Evolutionary conservation across 1,140 invertebrate genomes (phyloP).

Genomic region (Tetramorium alpestre): DNA sequence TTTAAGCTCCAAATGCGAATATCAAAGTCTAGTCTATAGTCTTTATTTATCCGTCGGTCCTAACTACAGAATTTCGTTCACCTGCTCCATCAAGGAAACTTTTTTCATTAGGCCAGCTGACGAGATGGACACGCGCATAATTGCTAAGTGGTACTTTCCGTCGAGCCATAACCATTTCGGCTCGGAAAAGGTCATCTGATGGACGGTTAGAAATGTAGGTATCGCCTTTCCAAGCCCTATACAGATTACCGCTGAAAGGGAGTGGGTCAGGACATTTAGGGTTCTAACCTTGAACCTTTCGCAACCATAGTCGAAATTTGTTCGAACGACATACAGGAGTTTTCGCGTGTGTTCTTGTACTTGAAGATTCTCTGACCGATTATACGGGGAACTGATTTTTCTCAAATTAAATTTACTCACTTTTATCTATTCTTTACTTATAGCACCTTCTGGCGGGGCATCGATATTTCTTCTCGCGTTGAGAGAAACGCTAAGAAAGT

Average conservation of each 20-base stretch:
- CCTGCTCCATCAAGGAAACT: slow-evolving; percentile 3
- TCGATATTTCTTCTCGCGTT: slow-evolving; percentile 24
- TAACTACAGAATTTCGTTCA: background rate
- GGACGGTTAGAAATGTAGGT: slow-evolving; percentile 1
- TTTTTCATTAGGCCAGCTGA: slow-evolving; percentile 22
- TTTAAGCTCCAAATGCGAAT: slow-evolving; percentile 52
- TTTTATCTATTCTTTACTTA: slow-evolving; percentile 10
- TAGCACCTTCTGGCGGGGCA: background rate
- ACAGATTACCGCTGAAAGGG: background rate
- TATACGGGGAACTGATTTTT: slow-evolving; percentile 1
- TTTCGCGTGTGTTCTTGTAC: background rate
- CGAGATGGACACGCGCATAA: slow-evolving; percentile 19
- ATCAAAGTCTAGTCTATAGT: slow-evolving; percentile 35
- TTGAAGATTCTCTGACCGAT: background rate
- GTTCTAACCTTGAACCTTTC: background rate
- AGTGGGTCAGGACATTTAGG: background rate
- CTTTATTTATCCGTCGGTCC: background rate
- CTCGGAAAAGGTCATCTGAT: background rate
- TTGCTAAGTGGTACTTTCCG: background rate
- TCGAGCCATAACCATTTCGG: background rate
- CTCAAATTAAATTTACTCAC: background rate
- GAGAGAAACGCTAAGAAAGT: slow-evolving; percentile 31
- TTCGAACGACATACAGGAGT: background rate
- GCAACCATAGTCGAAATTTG: background rate
- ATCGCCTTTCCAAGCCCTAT: background rate